Conservation (phyloP, 2,888 invertebrate species). For the Philonicus albiceps region DNA sequence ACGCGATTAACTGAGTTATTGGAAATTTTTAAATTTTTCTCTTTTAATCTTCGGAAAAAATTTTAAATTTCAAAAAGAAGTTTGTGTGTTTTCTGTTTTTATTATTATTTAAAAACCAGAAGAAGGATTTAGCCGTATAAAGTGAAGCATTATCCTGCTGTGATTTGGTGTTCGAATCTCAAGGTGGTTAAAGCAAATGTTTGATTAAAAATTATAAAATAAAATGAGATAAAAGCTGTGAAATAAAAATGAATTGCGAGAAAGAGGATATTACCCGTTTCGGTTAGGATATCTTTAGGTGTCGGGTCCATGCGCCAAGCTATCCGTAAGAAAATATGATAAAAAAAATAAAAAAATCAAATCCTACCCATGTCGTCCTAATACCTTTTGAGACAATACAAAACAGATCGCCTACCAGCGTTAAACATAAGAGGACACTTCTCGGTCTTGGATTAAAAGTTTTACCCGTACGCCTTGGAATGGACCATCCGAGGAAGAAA, state of each 20-base stretch:
- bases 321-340: not conserved
- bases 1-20: not conserved
- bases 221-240: slow-evolving; percentile 13
- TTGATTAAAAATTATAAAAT: not conserved
- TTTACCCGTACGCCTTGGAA: not conserved
- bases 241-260: not conserved
- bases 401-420: not conserved
- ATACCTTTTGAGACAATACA: not conserved
- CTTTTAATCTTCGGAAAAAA: not conserved
- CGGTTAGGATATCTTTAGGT: not conserved
- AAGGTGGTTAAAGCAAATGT: slow-evolving; percentile 6
- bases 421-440: not conserved
- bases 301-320: not conserved
- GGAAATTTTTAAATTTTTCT: not conserved
- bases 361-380: not conserved
- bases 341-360: not conserved
- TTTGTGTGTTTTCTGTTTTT: not conserved
- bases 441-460: not conserved
- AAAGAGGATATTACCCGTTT: not conserved
- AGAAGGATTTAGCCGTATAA: not conserved
- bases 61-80: not conserved
- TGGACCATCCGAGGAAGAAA: not conserved
- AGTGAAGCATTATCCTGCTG: not conserved
- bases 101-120: not conserved
- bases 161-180: not conserved